Percentiles rank a stretch among this genome's conserved stretches.
Evolutionary conservation across 1,140 invertebrate genomes (phyloP).

Genomic region (Lineus longissimus): DNA sequence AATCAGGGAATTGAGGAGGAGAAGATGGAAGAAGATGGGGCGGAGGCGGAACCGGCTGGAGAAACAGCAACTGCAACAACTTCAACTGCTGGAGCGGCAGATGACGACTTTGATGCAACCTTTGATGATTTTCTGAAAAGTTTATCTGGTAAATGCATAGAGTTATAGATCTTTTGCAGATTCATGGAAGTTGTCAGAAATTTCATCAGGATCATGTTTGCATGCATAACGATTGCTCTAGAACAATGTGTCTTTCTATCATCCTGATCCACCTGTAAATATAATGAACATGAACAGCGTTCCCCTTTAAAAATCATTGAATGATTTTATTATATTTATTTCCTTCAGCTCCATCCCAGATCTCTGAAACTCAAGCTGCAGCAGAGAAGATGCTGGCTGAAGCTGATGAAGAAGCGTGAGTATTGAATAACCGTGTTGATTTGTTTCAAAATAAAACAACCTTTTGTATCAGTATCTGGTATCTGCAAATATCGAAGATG

Average conservation of each 20-base stretch:
- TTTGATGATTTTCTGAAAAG: slow-evolving; percentile 4
- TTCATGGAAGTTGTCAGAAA: not conserved
- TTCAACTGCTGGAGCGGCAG: not conserved
- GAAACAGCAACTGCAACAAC: not conserved
- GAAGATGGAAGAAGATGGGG: too few relatives aligned
- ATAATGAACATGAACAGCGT: not conserved
- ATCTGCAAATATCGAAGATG: too few relatives aligned
- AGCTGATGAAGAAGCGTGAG: too few relatives aligned
- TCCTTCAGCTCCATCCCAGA: too few relatives aligned
- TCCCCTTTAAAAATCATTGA: not conserved
- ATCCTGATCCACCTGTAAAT: not conserved
- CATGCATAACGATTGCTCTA: not conserved
- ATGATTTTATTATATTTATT: not conserved
- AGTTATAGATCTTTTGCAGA: not conserved
- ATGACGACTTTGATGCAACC: not conserved
- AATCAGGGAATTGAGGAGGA: too few relatives aligned
- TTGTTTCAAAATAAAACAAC: too few relatives aligned
- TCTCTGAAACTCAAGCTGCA: too few relatives aligned
- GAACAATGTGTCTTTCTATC: not conserved
- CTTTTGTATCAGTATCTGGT: too few relatives aligned
- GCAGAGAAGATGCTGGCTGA: too few relatives aligned
- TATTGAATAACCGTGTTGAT: too few relatives aligned
- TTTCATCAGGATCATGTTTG: not conserved
- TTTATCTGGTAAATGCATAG: not conserved
- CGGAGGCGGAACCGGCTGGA: not conserved